Conservation (phyloP, 2,888 invertebrate genomes). For the Pheosia tremula region DNA sequence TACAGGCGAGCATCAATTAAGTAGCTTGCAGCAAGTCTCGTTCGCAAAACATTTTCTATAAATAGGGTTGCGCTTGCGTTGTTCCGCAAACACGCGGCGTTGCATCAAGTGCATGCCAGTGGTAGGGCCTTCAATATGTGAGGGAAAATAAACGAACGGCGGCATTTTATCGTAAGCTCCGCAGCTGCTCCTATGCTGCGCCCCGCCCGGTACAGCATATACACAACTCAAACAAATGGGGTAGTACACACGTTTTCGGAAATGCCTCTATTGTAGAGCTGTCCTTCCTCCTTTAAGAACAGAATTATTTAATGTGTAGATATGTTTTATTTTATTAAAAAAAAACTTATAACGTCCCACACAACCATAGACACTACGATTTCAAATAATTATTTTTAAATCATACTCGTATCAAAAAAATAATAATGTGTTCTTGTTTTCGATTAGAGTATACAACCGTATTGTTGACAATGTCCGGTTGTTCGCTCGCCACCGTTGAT, state of each 20-base stretch:
- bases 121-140: constrained; percentile 39
- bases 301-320: too few species aligned
- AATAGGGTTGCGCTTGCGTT: constrained; percentile 34
- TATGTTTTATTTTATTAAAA: too few species aligned
- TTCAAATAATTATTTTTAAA: too few species aligned
- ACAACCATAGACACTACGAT: too few species aligned
- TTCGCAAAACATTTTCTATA: constrained; percentile 40
- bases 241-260: too few species aligned
- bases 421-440: too few species aligned
- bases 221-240: constrained; percentile 32
- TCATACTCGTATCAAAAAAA: too few species aligned
- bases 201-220: constrained; percentile 23
- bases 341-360: too few species aligned
- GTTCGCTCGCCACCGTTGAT: constrained; percentile 25
- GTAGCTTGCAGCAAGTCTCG: constrained; percentile 17
- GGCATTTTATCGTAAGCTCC: constrained; percentile 42
- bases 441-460: too few species aligned
- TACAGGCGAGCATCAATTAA: constrained; percentile 37
- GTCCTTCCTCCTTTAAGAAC: too few species aligned
- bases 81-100: constrained; percentile 24
- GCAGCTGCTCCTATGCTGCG: constrained; percentile 36
- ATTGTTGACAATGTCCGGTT: constrained; percentile 47
- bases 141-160: constrained; percentile 43
- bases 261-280: too few species aligned
- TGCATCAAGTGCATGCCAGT: constrained; percentile 17